Conservation (phyloP, 2,888 invertebrate genomes). For the Prostheceraeus crozeri region DNA sequence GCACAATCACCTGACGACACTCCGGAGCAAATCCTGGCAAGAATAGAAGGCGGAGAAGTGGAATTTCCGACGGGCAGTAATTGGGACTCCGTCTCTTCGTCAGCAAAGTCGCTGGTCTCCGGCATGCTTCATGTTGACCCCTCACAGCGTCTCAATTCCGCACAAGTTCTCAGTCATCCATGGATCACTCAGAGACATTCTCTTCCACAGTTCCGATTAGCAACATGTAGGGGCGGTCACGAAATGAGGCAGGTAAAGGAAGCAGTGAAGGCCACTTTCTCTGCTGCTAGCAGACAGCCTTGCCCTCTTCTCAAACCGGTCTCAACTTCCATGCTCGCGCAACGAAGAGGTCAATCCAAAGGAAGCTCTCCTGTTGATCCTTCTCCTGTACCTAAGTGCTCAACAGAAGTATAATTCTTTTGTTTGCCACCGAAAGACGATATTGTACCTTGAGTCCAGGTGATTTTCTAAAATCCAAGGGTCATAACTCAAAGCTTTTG, state of each 20-base stretch:
- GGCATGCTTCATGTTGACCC: constrained; percentile 93
- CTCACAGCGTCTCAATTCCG: constrained; percentile 75
- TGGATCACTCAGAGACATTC: constrained; percentile 70
- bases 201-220: too few relatives aligned
- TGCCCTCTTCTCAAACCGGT: constrained; percentile 3
- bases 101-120: constrained; percentile 75
- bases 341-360: constrained; percentile 22
- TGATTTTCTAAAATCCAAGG: too few relatives aligned
- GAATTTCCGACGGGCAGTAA: constrained; percentile 64
- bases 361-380: too few relatives aligned
- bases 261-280: constrained; percentile 21
- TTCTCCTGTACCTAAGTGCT: constrained; percentile 23
- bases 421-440: too few relatives aligned
- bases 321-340: constrained; percentile 4
- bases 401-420: constrained; percentile 21
- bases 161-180: constrained; percentile 72
- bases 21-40: constrained; percentile 78
- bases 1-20: constrained; percentile 66
- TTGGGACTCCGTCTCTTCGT: constrained; percentile 73
- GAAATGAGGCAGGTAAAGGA: too few relatives aligned
- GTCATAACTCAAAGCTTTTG: too few relatives aligned
- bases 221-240: constrained; percentile 62
- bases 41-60: constrained; percentile 84
- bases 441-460: too few relatives aligned
- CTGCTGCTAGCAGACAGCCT: not conserved